Percentiles rank a stretch among this genome's conserved stretches.
phyloP scores from a whole-genome alignment of 2,113 vertebrate genomes.

The Phasianus colchicus region DNA sequence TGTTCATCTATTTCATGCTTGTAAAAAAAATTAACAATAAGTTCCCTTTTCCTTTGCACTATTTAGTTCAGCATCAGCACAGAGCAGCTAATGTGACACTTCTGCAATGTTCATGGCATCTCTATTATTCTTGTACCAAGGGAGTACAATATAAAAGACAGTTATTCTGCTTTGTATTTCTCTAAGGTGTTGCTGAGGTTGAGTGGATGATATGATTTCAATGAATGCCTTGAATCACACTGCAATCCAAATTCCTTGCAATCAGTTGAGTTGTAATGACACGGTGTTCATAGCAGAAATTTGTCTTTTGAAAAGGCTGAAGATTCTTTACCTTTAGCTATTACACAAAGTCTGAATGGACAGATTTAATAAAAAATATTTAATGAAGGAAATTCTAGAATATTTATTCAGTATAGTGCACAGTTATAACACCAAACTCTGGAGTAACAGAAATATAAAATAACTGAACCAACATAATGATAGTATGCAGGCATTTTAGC shows the following conservation, averaged over 20 bases:
- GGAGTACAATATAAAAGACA: constrained; percentile 66
- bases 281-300: constrained; percentile 44
- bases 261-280: constrained; percentile 46
- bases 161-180: constrained; percentile 67
- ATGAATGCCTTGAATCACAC: constrained; percentile 58
- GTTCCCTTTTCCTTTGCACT: constrained; percentile 61
- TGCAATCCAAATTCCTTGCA: constrained; percentile 68
- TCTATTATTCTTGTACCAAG: constrained; percentile 60
- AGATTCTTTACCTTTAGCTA: constrained; percentile 47
- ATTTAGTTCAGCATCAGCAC: constrained; percentile 49
- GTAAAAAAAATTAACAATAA: constrained; percentile 67
- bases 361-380: constrained; percentile 35
- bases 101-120: constrained; percentile 66
- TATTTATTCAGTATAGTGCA: background rate
- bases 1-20: constrained; percentile 62
- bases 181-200: constrained; percentile 70
- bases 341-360: constrained; percentile 39
- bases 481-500: background rate
- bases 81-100: constrained; percentile 64
- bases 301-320: constrained; percentile 32
- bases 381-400: constrained; percentile 36
- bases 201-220: constrained; percentile 75
- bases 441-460: constrained; percentile 36
- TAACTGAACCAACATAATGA: background rate
- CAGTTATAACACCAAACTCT: background rate